Evolutionary conservation across 1,140 invertebrate species (phyloP).

Genomic region (Drosophila prosaltans): DNA sequence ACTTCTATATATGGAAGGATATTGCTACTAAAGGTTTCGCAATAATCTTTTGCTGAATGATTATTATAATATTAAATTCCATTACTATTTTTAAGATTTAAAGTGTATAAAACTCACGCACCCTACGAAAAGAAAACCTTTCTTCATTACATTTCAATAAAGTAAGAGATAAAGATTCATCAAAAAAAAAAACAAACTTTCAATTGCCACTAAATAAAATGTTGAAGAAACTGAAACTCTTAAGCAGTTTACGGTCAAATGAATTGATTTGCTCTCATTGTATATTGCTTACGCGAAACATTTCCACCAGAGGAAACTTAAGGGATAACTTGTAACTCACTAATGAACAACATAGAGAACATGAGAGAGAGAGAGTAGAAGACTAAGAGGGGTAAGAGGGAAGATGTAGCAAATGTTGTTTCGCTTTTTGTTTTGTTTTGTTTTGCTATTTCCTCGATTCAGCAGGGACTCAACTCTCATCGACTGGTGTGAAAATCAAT

Average conservation of each 20-base stretch:
- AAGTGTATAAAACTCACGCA: too few species aligned
- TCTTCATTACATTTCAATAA: not conserved
- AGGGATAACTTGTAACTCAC: conserved; percentile 51
- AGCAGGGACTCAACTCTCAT: conserved; percentile 39
- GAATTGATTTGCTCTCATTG: conserved; percentile 63
- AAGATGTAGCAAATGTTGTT: not conserved
- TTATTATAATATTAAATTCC: too few species aligned
- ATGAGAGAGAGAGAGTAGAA: not conserved
- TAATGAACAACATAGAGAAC: conserved; percentile 54
- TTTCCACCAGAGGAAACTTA: conserved; percentile 39
- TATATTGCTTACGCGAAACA: conserved; percentile 39
- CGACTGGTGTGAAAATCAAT: conserved; percentile 53
- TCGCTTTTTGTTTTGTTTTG: conserved; percentile 25
- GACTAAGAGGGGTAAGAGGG: not conserved
- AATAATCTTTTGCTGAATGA: too few species aligned
- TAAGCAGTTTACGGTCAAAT: conserved; percentile 65
- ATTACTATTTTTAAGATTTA: too few species aligned
- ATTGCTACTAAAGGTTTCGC: too few species aligned
- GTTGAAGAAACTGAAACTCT: conserved; percentile 33
- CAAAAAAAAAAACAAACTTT: conserved; percentile 17
- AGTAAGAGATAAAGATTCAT: not conserved
- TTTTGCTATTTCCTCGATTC: conserved; percentile 15
- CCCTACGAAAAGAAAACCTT: not conserved
- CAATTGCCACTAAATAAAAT: conserved; percentile 60
- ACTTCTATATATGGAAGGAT: too few species aligned